Evolutionary conservation across 2,113 vertebrate genomes (phyloP), one percentile per base, ranked within the genome.

Genomic region (Lycaon pictus): DNA sequence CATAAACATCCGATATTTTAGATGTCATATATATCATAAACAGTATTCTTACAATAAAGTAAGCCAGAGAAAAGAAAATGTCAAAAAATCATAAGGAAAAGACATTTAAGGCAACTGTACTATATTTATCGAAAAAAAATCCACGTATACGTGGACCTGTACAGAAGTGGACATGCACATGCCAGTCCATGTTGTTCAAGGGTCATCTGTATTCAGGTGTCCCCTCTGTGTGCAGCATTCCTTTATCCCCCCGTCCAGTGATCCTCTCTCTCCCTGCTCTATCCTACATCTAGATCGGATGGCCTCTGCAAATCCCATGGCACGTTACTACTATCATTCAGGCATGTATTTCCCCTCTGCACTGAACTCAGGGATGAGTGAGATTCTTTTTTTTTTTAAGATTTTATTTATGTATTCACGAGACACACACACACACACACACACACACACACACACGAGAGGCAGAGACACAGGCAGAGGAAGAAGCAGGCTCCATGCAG

Each of bases 221-320:
- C 32, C 67, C 63, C 10, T 67, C 71, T 17, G 13, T 48, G 69
- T 37, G 67, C 22, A 19, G 51, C 32, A 19, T 16, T 87, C 67
- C 53, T n/a, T 55, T 11, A 32, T 69, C 19, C 27, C 19, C 27
- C 62, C 35, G 51, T 76, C 0, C 0, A 51, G 15, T 4, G 37
- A 51, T 32, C 0, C 17, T n/a, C 25, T 56, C 22, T 79, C 76
- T 74, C 37, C 19, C 17, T 16, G 25, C 56, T 92, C 63, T 32
- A 5, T n/a, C 58, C 5, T 11, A 15, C 10, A 23, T 71, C 53
- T 37, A 20, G 19, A n/a, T 0, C 0, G 35, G 7, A 22, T 3
- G 0, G 4, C 10, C 22, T 29, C 81, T 35, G 65, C 48, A 65
- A 20, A 67, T 1, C 13, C 4, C 13, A 17, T 15, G 9, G 25